These are phyloP conservation scores for Sinotaia quadrata DNA, from an alignment of 2,888 invertebrate species.

Conservation along the genomic window DNA sequence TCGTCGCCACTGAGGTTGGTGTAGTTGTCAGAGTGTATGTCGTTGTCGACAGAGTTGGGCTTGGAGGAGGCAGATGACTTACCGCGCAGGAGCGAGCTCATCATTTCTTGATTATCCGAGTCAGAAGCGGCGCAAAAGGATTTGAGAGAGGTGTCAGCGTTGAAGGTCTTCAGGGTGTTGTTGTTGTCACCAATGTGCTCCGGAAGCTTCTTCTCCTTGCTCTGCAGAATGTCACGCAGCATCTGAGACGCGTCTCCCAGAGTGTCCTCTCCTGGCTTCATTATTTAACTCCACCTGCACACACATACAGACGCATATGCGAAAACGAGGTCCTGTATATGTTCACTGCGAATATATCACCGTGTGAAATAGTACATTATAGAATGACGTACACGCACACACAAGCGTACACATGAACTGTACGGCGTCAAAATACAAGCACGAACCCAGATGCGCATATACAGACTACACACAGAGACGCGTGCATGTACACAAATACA, in stretches of 20 bases:
- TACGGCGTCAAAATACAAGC: too few relatives aligned
- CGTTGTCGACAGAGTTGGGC: conserved; percentile 37
- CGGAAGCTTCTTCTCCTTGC: conserved; percentile 74
- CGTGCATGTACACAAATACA: too few relatives aligned
- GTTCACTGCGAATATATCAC: too few relatives aligned
- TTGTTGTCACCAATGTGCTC: conserved; percentile 22
- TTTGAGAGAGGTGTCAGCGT: conserved; percentile 7
- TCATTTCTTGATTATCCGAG: conserved; percentile 29
- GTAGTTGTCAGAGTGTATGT: conserved; percentile 48
- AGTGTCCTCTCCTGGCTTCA: conserved; percentile 28
- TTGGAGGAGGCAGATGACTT: conserved; percentile 25
- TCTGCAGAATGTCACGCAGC: conserved; percentile 89
- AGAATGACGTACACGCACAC: background rate
- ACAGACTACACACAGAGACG: too few relatives aligned
- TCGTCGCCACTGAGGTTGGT: conserved; percentile 34
- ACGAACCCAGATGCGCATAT: too few relatives aligned
- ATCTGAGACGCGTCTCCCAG: conserved; percentile 77
- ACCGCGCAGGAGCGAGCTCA: conserved; percentile 21
- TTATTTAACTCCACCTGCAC: background rate
- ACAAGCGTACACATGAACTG: background rate
- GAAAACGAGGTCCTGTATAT: too few relatives aligned
- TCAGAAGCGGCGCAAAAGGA: conserved; percentile 23
- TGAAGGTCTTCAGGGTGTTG: conserved; percentile 28
- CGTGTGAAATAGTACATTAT: background rate
- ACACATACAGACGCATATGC: too few relatives aligned